These are phyloP conservation scores for Brachyptera putata DNA, from an alignment of 2,888 invertebrate species.

Conservation along the genomic window DNA sequence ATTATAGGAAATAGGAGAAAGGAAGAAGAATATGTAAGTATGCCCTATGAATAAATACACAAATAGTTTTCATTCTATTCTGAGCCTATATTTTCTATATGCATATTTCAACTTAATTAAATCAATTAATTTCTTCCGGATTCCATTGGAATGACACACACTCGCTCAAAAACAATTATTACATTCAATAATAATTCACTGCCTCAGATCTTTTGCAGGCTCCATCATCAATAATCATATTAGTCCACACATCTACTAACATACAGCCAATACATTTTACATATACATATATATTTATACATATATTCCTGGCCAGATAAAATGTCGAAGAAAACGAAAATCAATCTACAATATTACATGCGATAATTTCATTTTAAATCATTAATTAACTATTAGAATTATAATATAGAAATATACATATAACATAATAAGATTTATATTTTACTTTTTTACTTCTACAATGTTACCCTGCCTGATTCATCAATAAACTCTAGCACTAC, in stretches of 20 bases:
- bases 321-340: background rate
- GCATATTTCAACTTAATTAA: slow-evolving; percentile 19
- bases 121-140: slow-evolving; percentile 10
- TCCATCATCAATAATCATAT: too few relatives aligned
- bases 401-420: slow-evolving; percentile 10
- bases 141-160: slow-evolving; percentile 19
- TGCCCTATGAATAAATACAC: background rate
- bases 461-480: slow-evolving; percentile 10
- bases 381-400: slow-evolving; percentile 18
- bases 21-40: too few relatives aligned
- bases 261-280: background rate
- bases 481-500: background rate
- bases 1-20: too few relatives aligned
- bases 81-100: slow-evolving; percentile 19
- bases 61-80: background rate
- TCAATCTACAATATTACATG: background rate
- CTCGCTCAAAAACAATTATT: slow-evolving; percentile 1
- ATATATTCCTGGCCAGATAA: background rate
- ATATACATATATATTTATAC: background rate
- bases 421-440: slow-evolving; percentile 20
- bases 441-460: slow-evolving; percentile 5
- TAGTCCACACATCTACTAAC: background rate
- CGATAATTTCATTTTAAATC: slow-evolving; percentile 1
- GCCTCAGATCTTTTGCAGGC: slow-evolving; percentile 16
- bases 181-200: background rate